These are phyloP conservation scores for Siderastrea radians DNA, from an alignment of 92 coral and sea anemone species.

Conservation along the genomic window DNA sequence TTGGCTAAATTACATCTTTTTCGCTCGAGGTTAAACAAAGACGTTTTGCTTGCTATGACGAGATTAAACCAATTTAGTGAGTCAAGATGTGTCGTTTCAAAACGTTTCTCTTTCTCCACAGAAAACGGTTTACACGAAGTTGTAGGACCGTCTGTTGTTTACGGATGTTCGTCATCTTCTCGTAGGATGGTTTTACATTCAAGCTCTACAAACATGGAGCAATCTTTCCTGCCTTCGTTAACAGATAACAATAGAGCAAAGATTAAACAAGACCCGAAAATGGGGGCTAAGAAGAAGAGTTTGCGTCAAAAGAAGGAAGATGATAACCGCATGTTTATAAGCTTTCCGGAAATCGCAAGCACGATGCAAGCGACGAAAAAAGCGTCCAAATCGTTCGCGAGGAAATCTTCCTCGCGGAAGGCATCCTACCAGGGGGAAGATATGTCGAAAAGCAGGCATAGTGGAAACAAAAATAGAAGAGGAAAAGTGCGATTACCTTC, in stretches of 20 bases:
- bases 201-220: not conserved
- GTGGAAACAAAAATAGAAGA: not conserved
- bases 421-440: not conserved
- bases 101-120: not conserved
- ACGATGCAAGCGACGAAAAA: not conserved
- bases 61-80: not conserved
- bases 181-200: slow-evolving; percentile 24
- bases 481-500: slow-evolving; percentile 20
- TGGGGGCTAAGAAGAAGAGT: not conserved
- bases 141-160: not conserved
- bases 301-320: not conserved
- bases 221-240: slow-evolving; percentile 35
- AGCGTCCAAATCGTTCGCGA: not conserved
- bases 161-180: slow-evolving; percentile 10
- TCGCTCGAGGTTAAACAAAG: not conserved
- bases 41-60: not conserved
- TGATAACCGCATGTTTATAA: not conserved
- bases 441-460: not conserved
- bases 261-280: not conserved
- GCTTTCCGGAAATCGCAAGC: slow-evolving; percentile 21
- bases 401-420: slow-evolving; percentile 12
- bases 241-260: not conserved
- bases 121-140: not conserved
- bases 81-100: not conserved
- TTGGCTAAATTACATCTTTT: not conserved